Evolutionary conservation across 2,113 vertebrate species (phyloP).

Genomic region (Corydoras sp.): DNA sequence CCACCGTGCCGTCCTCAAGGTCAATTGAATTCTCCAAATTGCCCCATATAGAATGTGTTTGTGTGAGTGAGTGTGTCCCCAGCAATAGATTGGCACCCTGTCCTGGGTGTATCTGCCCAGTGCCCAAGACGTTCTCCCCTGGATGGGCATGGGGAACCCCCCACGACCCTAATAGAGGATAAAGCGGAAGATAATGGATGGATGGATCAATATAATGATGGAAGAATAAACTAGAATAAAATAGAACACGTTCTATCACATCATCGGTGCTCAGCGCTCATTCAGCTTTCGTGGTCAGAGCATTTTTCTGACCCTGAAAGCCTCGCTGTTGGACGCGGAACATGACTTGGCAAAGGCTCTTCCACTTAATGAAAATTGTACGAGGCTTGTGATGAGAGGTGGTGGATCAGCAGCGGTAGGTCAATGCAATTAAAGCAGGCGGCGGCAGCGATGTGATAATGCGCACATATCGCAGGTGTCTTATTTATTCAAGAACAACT

Average conservation of each 20-base stretch:
- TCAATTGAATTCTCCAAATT: no score
- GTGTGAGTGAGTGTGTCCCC: no score
- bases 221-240: neutral
- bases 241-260: no score
- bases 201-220: neutral
- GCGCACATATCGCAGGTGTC: constrained; percentile 4
- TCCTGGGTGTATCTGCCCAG: no score
- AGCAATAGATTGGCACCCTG: no score
- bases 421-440: constrained; percentile 35
- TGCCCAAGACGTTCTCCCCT: no score
- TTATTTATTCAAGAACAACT: constrained; percentile 5
- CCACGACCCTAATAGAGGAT: no score
- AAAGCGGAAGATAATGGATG: no score
- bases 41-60: no score
- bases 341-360: neutral
- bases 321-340: constrained; percentile 2
- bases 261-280: no score
- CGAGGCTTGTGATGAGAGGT: constrained; percentile 15
- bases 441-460: constrained; percentile 18
- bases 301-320: neutral
- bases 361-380: constrained; percentile 14
- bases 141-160: no score
- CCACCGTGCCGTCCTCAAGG: no score
- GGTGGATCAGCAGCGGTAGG: constrained; percentile 29
- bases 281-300: neutral